Evolutionary conservation across 2,113 vertebrate species (phyloP).

Genomic region (Australoheros scitulus): DNA sequence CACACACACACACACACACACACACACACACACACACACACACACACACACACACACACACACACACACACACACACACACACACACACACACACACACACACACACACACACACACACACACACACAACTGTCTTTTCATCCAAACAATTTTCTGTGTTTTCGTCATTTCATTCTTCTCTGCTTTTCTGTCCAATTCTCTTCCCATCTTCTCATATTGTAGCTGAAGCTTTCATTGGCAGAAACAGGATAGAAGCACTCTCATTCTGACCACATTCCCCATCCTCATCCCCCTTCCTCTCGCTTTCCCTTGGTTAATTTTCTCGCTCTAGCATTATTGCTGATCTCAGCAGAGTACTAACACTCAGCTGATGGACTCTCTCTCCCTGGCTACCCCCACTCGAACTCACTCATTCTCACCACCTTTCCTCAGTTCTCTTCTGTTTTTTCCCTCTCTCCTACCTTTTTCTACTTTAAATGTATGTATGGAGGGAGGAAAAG

Average conservation of each 20-base stretch:
- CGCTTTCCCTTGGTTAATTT: slow-evolving; percentile 47
- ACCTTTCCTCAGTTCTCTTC: not conserved
- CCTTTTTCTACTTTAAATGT: not conserved
- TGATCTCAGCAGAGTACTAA: slow-evolving; percentile 74
- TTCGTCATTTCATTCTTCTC: not conserved
- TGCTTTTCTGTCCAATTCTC: not conserved
- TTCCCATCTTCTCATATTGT: not conserved
- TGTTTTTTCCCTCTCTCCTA: not conserved
- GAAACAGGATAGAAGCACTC: slow-evolving; percentile 53
- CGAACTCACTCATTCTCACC: not conserved
- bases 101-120: too few species aligned
- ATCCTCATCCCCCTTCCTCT: slow-evolving; percentile 39
- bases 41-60: too few species aligned
- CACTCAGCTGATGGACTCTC: slow-evolving; percentile 73
- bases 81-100: too few species aligned
- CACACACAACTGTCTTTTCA: not conserved
- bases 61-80: too few species aligned
- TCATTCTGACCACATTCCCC: slow-evolving; percentile 64
- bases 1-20: too few species aligned
- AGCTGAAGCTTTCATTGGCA: slow-evolving; percentile 47
- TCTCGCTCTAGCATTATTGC: slow-evolving; percentile 62
- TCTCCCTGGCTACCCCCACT: slow-evolving; percentile 1
- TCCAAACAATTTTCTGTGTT: slow-evolving; percentile 3
- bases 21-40: too few species aligned
- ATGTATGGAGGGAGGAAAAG: not conserved